These are phyloP conservation scores for Neolamprologus falcicula DNA, from an alignment of 2,113 vertebrate species.

Conservation along the genomic window DNA sequence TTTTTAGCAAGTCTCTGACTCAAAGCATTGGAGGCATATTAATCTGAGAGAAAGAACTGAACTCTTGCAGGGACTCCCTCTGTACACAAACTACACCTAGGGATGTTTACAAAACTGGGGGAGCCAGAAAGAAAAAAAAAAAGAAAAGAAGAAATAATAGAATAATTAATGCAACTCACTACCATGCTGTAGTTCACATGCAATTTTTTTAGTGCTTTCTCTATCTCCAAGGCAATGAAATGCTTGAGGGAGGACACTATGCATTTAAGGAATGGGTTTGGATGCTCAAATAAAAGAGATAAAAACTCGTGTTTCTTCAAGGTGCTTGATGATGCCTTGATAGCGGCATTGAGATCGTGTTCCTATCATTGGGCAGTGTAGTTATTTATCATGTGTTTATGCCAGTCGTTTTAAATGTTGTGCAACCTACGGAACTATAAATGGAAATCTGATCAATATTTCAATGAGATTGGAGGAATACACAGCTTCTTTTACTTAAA, in stretches of 20 bases:
- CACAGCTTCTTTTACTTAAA: neutral
- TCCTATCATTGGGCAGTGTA: conserved; percentile 14
- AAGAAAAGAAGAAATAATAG: conserved; percentile 2
- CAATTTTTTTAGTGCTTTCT: neutral
- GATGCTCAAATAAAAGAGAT: conserved; percentile 18
- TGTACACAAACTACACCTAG: conserved; percentile 38
- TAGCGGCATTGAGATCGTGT: neutral
- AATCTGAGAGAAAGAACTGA: conserved; percentile 60
- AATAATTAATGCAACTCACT: conserved; percentile 31
- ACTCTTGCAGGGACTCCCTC: conserved; percentile 49
- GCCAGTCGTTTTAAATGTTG: neutral
- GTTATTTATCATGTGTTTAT: conserved; percentile 15
- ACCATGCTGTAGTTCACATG: neutral
- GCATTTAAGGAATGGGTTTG: neutral
- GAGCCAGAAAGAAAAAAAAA: conserved; percentile 2
- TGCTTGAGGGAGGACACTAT: neutral
- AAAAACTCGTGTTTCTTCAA: conserved; percentile 39
- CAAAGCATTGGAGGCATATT: conserved; percentile 52
- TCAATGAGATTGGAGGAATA: conserved; percentile 11
- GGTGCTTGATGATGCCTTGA: conserved; percentile 21
- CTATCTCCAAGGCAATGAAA: conserved; percentile 2
- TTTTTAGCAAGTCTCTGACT: conserved; percentile 63
- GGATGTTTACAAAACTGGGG: conserved; percentile 22
- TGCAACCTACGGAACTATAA: neutral
- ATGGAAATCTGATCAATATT: conserved; percentile 39